These are phyloP conservation scores for Argya squamiceps DNA, from an alignment of 2,797 vertebrate genomes.

Conservation along the genomic window DNA sequence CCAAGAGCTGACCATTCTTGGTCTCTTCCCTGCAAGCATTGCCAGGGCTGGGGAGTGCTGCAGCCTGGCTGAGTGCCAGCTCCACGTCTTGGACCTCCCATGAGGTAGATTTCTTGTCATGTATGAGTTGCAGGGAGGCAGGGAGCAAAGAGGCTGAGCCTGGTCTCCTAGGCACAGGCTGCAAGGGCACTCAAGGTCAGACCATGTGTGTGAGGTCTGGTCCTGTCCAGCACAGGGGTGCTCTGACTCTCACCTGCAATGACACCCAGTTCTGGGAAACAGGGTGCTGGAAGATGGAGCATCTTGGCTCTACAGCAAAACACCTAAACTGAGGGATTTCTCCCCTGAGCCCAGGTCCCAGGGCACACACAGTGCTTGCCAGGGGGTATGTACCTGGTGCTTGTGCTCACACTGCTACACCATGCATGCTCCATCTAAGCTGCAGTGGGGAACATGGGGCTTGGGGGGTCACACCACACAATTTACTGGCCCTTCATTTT, in stretches of 20 bases:
- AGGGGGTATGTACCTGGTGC: accelerated
- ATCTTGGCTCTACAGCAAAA: not conserved
- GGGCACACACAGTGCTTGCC: not conserved
- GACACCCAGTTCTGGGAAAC: not conserved
- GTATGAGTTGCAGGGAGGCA: not conserved
- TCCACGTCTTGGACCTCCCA: not conserved
- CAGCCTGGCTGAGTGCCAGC: not conserved
- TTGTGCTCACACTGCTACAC: accelerated
- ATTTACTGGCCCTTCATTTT: not conserved
- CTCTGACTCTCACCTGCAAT: not conserved
- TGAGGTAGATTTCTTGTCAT: not conserved
- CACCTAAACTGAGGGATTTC: not conserved
- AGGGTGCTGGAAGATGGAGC: not conserved
- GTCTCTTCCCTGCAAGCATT: not conserved
- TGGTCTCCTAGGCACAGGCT: not conserved
- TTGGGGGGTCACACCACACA: accelerated
- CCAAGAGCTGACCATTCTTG: not conserved
- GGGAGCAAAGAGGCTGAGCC: not conserved
- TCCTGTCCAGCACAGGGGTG: not conserved
- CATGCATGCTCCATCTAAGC: not conserved
- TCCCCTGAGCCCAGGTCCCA: accelerated
- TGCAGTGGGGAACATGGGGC: not conserved
- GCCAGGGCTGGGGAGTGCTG: not conserved
- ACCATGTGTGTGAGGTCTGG: not conserved
- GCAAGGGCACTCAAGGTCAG: not conserved